Evolutionary conservation across 2,797 vertebrate species (phyloP), one percentile per base, ranked within the genome.

Genomic region (Netta rufina): DNA sequence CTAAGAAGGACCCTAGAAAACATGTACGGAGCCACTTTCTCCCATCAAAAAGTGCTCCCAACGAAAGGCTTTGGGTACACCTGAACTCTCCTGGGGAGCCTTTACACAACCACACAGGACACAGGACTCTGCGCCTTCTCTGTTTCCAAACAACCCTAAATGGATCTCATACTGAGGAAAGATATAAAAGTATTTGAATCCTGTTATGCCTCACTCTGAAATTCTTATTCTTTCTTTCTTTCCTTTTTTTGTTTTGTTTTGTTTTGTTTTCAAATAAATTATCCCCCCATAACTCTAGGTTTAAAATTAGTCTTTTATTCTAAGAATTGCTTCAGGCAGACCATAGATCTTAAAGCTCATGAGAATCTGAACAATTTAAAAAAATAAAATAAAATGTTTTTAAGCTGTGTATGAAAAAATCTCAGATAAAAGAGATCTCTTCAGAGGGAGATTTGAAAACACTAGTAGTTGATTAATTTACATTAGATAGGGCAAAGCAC

Each of bases 161-260:
- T 7, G 3, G 5, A 22, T 39, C 39, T 74, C 36, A 38, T 24
- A 24, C 27, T 43, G 24, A 89, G 22, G 45, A 47, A 3, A 36
- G 58, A 8, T 2, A 15, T 4, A 38, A 2, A 33, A 39, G 9
- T 20, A 25, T n/a, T 32, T 62, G 22, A 83, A 76, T 88, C 2
- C 2, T 20, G 0, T 32, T 43, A 64, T 28, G 1, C 1, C 6
- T 3, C 7, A 36, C 16, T 13, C 2, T 54, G 36, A 70, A 81
- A 45, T 27, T 21, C 21, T 24, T 49, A 13, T 22, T 49, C 22
- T 24, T 49, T 22, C 22, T 22, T 58, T 58, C 33, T 0, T 32
- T 57, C 19, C 3, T 45, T 19, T 10, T 45, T 19, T 43, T 45
- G 4, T 45, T 45, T 20, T 47, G 3, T 47, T 21, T 20, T 47